Evolutionary conservation across 2,888 invertebrate species (phyloP).

Genomic region (Yponomeuta cagnagella): DNA sequence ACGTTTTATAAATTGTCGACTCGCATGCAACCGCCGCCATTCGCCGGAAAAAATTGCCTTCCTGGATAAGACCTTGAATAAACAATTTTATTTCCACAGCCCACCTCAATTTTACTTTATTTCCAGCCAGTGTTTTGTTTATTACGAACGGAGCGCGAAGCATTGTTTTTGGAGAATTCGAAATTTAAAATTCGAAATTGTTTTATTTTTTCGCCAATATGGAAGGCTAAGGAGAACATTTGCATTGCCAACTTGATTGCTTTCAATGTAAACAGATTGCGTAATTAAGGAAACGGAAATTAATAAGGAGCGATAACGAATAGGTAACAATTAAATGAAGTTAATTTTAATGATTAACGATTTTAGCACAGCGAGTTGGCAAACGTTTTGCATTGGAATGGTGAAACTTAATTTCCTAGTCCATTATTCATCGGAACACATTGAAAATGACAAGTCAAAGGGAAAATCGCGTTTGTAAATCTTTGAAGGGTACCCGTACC

Average conservation of each 20-base stretch:
- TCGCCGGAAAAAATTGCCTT: slow-evolving; percentile 46
- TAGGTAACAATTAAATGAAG: slow-evolving; percentile 59
- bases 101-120: slow-evolving; percentile 4
- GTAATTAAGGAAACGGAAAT: slow-evolving; percentile 70
- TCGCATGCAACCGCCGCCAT: slow-evolving; percentile 60
- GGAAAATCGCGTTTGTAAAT: slow-evolving; percentile 9
- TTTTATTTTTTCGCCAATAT: slow-evolving; percentile 9
- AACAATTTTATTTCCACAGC: slow-evolving; percentile 41
- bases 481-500: too few species aligned
- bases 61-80: slow-evolving; percentile 50
- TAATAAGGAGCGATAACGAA: slow-evolving; percentile 66
- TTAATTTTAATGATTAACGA: slow-evolving; percentile 73
- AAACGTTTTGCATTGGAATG: slow-evolving; percentile 26
- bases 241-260: neutral
- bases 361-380: slow-evolving; percentile 39
- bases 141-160: neutral
- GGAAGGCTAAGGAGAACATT: slow-evolving; percentile 37
- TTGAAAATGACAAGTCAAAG: slow-evolving; percentile 28
- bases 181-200: neutral
- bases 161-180: neutral
- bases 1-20: slow-evolving; percentile 58
- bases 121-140: slow-evolving; percentile 8
- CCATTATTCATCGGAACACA: slow-evolving; percentile 33
- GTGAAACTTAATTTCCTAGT: slow-evolving; percentile 41
- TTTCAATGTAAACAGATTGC: slow-evolving; percentile 69